Evolutionary conservation across 2,888 invertebrate species (phyloP).

Genomic region (Philhelius pedissequus): DNA sequence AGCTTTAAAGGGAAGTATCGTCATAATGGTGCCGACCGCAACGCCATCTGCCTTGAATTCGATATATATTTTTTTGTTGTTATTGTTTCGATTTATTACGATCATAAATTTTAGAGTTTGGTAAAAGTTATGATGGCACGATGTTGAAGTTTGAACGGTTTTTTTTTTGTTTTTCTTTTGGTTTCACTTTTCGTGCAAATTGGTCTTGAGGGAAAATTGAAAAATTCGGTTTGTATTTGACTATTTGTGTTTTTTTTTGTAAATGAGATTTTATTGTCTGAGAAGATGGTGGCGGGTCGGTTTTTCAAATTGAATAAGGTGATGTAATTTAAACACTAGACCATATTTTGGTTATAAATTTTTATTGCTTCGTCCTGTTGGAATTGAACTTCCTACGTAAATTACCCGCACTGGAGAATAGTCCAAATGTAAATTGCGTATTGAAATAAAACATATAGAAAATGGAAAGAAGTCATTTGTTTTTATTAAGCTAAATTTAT

Average conservation of each 20-base stretch:
- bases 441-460: too few species aligned
- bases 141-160: background rate
- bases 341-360: background rate
- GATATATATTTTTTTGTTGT: background rate
- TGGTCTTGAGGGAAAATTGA: conserved; percentile 20
- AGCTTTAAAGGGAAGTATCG: background rate
- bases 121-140: background rate
- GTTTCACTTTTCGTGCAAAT: background rate
- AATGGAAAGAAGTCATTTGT: too few species aligned
- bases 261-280: background rate
- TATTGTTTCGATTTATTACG: conserved; percentile 48
- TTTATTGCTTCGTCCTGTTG: background rate
- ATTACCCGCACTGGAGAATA: background rate
- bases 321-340: conserved; percentile 5
- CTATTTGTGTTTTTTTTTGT: background rate
- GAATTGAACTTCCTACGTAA: background rate
- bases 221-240: conserved; percentile 31
- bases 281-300: background rate
- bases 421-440: too few species aligned
- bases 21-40: background rate
- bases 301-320: background rate
- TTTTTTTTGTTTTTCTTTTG: background rate
- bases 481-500: too few species aligned
- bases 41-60: conserved; percentile 51
- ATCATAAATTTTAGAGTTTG: conserved; percentile 42